phyloP scores from a whole-genome alignment of 2,888 invertebrate species.

The Automeris io region DNA sequence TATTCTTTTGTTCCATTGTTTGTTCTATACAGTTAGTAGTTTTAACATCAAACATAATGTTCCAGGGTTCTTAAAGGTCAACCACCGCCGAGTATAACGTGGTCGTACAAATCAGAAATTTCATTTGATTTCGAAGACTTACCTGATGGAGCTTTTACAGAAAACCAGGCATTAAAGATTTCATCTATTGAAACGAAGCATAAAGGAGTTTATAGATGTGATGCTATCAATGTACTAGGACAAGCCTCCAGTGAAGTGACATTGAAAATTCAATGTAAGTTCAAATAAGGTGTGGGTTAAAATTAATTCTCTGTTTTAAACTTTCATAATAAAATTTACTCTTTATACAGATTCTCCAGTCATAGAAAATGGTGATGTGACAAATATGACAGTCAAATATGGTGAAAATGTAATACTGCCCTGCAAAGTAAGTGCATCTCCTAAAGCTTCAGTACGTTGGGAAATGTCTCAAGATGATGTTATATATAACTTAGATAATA shows the following conservation, averaged over 20 bases:
- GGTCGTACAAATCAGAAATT: slow-evolving; percentile 38
- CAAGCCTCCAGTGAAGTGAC: slow-evolving; percentile 28
- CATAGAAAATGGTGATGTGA: slow-evolving; percentile 29
- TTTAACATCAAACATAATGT: too few species aligned
- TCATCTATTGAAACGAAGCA: slow-evolving; percentile 28
- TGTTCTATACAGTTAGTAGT: too few species aligned
- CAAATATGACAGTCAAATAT: slow-evolving; percentile 28
- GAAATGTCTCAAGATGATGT: slow-evolving; percentile 41
- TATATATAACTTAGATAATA: slow-evolving; percentile 29
- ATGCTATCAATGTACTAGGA: slow-evolving; percentile 42
- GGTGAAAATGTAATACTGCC: slow-evolving; percentile 33
- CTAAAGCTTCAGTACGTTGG: slow-evolving; percentile 47
- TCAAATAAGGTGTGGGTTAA: too few species aligned
- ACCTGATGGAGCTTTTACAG: slow-evolving; percentile 31
- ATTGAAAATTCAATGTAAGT: slow-evolving; percentile 51
- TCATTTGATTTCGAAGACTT: slow-evolving; percentile 25
- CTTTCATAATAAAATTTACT: background rate
- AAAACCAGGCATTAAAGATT: slow-evolving; percentile 32
- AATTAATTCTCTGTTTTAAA: background rate
- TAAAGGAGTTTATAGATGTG: slow-evolving; percentile 46
- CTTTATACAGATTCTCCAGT: slow-evolving; percentile 40
- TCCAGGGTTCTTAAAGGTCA: slow-evolving; percentile 40
- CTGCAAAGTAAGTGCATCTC: slow-evolving; percentile 49
- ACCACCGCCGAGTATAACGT: slow-evolving; percentile 42
- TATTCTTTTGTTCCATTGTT: too few species aligned